Conservation (phyloP, 2,888 invertebrate species). For the Helleia helle region DNA sequence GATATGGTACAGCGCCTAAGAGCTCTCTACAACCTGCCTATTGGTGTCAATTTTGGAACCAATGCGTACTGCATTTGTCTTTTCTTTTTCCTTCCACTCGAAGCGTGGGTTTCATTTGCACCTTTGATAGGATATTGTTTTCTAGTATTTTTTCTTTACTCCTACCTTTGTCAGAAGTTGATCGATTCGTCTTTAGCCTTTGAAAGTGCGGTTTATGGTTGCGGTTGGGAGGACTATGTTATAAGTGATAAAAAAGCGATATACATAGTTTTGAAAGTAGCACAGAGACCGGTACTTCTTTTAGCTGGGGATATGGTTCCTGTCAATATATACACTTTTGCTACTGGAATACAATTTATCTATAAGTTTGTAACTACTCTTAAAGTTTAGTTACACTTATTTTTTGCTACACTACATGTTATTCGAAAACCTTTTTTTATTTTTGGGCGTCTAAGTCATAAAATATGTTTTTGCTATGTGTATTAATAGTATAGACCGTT, state of each 20-base stretch:
- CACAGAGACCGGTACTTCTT: neutral
- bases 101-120: neutral
- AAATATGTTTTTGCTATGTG: too few relatives aligned
- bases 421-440: too few relatives aligned
- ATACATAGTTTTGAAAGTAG: conserved; percentile 1
- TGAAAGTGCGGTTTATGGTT: neutral
- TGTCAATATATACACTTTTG: neutral
- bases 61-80: conserved; percentile 5
- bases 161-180: conserved; percentile 6
- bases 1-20: conserved; percentile 35
- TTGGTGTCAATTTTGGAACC: conserved; percentile 22
- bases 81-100: conserved; percentile 1
- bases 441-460: too few relatives aligned
- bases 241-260: conserved; percentile 3
- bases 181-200: neutral
- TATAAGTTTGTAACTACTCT: conserved; percentile 3
- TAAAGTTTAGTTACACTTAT: conserved; percentile 3
- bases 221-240: conserved; percentile 1
- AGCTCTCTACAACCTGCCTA: conserved; percentile 38
- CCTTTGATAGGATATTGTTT: neutral
- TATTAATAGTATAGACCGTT: too few relatives aligned
- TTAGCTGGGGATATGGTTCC: conserved; percentile 1
- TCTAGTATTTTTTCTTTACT: conserved; percentile 5
- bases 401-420: too few relatives aligned
- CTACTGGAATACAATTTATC: neutral